Evolutionary conservation across 2,113 vertebrate genomes (phyloP).

Genomic region (Tyto alba): DNA sequence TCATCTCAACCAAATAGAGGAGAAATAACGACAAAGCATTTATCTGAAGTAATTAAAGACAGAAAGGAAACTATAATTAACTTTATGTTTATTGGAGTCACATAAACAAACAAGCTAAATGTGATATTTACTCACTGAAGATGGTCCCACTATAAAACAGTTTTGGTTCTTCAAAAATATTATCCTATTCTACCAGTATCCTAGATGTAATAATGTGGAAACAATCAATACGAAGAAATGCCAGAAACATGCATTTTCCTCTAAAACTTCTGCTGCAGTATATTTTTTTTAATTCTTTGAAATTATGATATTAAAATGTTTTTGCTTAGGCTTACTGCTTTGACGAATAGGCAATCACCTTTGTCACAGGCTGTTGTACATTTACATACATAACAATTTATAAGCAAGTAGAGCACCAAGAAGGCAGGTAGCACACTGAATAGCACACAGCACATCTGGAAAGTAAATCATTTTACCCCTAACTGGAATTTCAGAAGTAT

Average conservation of each 20-base stretch:
- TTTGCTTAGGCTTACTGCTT: neutral
- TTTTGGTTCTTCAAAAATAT: neutral
- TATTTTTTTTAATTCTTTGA: neutral
- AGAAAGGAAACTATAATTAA: neutral
- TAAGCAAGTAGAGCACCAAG: neutral
- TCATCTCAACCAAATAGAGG: slow-evolving; percentile 98
- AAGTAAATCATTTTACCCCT: neutral
- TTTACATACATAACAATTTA: neutral
- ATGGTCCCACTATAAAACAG: neutral
- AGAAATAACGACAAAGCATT: slow-evolving; percentile 92
- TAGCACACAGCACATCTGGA: neutral
- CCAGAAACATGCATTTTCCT: neutral
- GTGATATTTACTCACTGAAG: neutral
- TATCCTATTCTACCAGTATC: neutral
- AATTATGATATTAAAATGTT: neutral
- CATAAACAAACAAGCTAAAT: neutral
- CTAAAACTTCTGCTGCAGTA: neutral
- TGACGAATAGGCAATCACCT: neutral
- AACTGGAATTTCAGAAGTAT: neutral
- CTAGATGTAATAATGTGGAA: neutral
- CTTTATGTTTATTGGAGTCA: neutral
- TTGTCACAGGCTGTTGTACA: neutral
- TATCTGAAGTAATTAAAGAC: slow-evolving; percentile 76
- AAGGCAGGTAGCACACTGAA: neutral
- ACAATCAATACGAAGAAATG: neutral